These are phyloP conservation scores for Chrysolina oricalcia DNA, from an alignment of 2,888 invertebrate species.

Conservation along the genomic window DNA sequence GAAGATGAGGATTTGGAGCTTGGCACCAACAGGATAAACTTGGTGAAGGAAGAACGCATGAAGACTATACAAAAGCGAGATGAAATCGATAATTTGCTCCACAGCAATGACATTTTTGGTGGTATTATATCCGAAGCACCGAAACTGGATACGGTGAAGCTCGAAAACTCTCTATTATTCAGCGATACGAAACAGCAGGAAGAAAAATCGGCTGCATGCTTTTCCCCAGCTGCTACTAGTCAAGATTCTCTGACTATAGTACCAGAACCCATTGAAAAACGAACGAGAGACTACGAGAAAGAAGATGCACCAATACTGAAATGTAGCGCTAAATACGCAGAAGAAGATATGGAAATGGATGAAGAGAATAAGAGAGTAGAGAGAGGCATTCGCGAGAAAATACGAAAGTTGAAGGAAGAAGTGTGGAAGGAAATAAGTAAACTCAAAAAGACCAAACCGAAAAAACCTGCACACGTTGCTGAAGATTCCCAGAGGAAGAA, in stretches of 20 bases:
- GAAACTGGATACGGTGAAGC: not conserved
- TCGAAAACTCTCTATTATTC: not conserved
- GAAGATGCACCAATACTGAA: not conserved
- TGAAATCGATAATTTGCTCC: not conserved
- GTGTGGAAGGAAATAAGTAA: constrained; percentile 59
- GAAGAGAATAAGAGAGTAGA: constrained; percentile 59
- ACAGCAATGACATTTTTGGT: not conserved
- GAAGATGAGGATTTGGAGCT: constrained; percentile 57
- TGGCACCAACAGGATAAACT: constrained; percentile 54
- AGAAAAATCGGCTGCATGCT: not conserved
- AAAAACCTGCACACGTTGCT: not conserved
- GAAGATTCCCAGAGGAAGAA: constrained; percentile 51
- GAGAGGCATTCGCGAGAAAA: constrained; percentile 59
- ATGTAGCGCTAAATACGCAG: not conserved
- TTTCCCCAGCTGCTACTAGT: not conserved
- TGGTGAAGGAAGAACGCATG: constrained; percentile 46
- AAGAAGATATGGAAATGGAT: constrained; percentile 7
- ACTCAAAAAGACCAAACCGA: constrained; percentile 10
- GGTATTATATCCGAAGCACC: not conserved
- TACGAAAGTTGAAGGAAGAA: constrained; percentile 61
- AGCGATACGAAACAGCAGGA: not conserved
- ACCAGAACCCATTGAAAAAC: not conserved
- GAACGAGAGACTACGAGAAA: not conserved
- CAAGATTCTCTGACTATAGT: constrained; percentile 28
- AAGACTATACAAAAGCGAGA: constrained; percentile 36